These are phyloP conservation scores for Ptilorrhoa leucosticta DNA, from an alignment of 2,113 vertebrate species.

Conservation along the genomic window DNA sequence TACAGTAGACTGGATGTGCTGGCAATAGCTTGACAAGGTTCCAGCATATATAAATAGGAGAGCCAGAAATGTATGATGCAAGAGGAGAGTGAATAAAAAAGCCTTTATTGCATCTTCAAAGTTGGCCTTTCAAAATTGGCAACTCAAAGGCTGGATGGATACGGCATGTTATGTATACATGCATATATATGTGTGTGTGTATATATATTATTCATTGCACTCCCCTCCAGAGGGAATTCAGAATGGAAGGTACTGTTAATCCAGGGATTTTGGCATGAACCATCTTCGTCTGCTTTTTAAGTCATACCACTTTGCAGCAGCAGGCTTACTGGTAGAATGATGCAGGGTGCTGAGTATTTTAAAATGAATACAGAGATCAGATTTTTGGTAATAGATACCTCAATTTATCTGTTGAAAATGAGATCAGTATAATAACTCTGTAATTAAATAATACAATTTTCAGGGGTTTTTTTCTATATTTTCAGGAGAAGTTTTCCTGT, in stretches of 20 bases:
- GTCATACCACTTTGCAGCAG: background rate
- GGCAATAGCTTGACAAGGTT: background rate
- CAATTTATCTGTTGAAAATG: background rate
- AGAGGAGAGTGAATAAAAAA: background rate
- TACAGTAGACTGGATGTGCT: background rate
- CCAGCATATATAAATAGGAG: background rate
- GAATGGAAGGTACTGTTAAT: background rate
- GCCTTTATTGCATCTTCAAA: background rate
- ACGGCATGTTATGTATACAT: background rate
- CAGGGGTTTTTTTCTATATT: fast-evolving
- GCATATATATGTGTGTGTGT: background rate
- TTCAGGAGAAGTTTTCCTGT: background rate
- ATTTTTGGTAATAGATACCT: background rate
- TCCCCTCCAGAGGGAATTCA: background rate
- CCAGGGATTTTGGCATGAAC: background rate
- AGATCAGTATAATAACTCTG: background rate
- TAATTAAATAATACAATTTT: background rate
- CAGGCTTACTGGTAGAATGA: background rate
- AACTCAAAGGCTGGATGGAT: background rate
- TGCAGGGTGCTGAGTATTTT: background rate
- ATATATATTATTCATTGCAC: background rate
- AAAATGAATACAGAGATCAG: background rate
- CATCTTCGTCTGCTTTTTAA: background rate
- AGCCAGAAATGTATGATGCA: background rate
- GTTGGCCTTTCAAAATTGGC: background rate